Base-by-base conservation (phyloP, 2,797 vertebrate genomes). In the Phoeniculus purpureus region DNA sequence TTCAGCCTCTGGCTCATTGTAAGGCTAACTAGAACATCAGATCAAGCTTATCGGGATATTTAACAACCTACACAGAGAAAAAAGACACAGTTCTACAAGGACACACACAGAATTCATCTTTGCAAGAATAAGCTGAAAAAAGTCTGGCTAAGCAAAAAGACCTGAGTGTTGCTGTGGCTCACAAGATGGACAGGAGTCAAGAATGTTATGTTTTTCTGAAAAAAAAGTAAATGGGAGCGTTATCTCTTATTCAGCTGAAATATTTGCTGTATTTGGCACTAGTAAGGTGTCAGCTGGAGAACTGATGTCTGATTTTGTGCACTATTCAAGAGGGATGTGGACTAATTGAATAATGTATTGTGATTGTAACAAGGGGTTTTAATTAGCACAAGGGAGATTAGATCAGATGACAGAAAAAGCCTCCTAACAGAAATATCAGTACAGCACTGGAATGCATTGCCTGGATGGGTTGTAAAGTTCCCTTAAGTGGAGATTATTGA, bases 261-360 rank as follows among this genome's bases (percentile, higher is more conserved):
- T 94, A 95, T 94, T 94, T 94, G 84, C 62, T 93, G 78, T 80
- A 59, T 80, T 94, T 96, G 89, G 90, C 93, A 68, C 34, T 52
- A 59, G 43, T 52, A 72, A 87, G 51, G 75, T 90, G 81, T 93
- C 84, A 93, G 79, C 43, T 90, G 65, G 68, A 92, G 37, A 58
- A 31, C 29, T 89, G 71, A 84, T 59, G 32, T 87, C 75, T 91
- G 68, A 86, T 87, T 95, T 74, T 61, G 50, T 55, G 65, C 48
- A 15, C 22, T 51, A 55, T 65, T 92, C 47, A 77, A 83, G 72
- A 87, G 73, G 29, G 43, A 48, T 77, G 56, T 67, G 54, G 64
- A 80, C 26, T 13, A 61, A n/a, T 32, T 75, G 51, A 83, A 68
- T 70, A 94, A 90, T 15, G 8, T 65, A 75, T 80, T 89, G 54